phyloP scores from a whole-genome alignment of 2,888 invertebrate genomes.

The Abrostola triplasia region DNA sequence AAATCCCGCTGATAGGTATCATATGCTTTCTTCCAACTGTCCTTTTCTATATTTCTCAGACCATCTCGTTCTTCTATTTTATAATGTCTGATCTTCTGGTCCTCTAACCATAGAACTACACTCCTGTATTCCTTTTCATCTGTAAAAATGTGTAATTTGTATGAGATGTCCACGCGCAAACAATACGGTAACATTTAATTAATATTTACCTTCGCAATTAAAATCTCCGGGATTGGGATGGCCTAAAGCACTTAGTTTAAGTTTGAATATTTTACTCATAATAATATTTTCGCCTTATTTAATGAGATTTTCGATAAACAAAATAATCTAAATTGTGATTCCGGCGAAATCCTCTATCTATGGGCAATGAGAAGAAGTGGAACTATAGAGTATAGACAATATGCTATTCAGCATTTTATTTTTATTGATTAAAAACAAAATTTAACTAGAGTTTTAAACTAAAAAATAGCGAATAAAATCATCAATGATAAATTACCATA shows the following conservation, averaged over 20 bases:
- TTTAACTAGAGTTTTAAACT: too few species aligned
- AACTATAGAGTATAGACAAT: too few species aligned
- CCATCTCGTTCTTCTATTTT: slow-evolving; percentile 93
- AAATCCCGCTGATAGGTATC: slow-evolving; percentile 92
- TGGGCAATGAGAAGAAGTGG: too few species aligned
- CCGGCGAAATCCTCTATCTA: slow-evolving; percentile 12
- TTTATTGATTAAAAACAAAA: too few species aligned
- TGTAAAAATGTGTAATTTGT: slow-evolving; percentile 71
- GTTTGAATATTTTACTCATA: slow-evolving; percentile 90
- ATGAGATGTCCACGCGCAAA: slow-evolving; percentile 4
- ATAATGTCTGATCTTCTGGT: slow-evolving; percentile 96
- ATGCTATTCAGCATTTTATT: too few species aligned
- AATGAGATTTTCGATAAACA: slow-evolving; percentile 10
- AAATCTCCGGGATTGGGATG: slow-evolving; percentile 92
- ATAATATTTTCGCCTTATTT: slow-evolving; percentile 20
- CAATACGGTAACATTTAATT: slow-evolving; percentile 1
- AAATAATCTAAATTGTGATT: slow-evolving; percentile 23
- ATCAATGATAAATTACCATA: too few species aligned
- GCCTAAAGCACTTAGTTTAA: slow-evolving; percentile 93
- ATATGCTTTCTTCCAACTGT: slow-evolving; percentile 92
- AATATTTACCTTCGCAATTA: slow-evolving; percentile 90
- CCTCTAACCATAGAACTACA: slow-evolving; percentile 96
- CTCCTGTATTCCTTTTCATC: slow-evolving; percentile 94
- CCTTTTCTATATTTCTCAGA: slow-evolving; percentile 90
- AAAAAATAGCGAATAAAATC: too few species aligned